Conservation (phyloP, 2,888 invertebrate species). For the Ophioninae sp. region DNA sequence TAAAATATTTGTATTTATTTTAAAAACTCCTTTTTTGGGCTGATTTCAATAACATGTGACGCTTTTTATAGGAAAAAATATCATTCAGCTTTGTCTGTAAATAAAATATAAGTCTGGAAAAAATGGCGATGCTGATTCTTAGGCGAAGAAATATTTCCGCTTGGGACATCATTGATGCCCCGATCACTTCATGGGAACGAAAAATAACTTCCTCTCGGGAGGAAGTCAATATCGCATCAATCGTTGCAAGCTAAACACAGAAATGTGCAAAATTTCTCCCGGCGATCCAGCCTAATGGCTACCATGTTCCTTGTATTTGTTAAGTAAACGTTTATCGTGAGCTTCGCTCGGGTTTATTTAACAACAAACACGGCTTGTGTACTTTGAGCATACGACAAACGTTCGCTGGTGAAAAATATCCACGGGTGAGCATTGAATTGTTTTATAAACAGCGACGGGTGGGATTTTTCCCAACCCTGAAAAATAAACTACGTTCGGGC, state of each 20-base stretch:
- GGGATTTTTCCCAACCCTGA: neutral
- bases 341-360: slow-evolving; percentile 69
- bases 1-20: no score
- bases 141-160: no score
- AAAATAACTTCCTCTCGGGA: no score
- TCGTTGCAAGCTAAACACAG: neutral
- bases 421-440: slow-evolving; percentile 25
- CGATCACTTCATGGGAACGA: no score
- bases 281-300: slow-evolving; percentile 61
- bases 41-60: no score
- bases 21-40: no score
- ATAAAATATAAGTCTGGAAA: no score
- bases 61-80: no score
- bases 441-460: slow-evolving; percentile 13
- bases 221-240: slow-evolving; percentile 3
- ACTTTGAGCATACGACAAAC: slow-evolving; percentile 38
- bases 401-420: slow-evolving; percentile 27
- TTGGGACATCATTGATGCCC: no score
- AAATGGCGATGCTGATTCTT: no score
- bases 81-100: no score
- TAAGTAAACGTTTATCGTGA: slow-evolving; percentile 66
- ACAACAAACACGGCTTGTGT: slow-evolving; percentile 66
- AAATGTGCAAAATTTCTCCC: slow-evolving; percentile 17
- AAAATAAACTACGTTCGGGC: slow-evolving; percentile 3
- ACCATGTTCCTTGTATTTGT: slow-evolving; percentile 61